Evolutionary conservation across 2,888 invertebrate species (phyloP).

Genomic region (Xylocampa areola): DNA sequence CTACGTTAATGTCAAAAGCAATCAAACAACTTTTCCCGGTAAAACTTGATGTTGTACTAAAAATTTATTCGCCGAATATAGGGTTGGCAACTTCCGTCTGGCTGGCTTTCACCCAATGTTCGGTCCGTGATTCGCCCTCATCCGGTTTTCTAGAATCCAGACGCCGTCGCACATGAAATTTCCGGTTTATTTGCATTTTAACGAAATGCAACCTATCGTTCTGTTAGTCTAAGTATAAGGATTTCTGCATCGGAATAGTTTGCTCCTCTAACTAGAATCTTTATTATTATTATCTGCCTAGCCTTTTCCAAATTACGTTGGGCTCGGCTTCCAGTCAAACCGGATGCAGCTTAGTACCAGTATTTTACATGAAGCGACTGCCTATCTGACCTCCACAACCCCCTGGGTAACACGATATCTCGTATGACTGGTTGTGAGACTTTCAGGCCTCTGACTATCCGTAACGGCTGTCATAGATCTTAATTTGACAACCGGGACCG

Average conservation of each 20-base stretch:
- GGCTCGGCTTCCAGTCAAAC: too few relatives aligned
- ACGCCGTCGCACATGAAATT: conserved; percentile 44
- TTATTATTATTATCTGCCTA: too few relatives aligned
- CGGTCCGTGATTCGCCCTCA: conserved; percentile 26
- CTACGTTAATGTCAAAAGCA: conserved; percentile 42
- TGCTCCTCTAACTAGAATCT: not conserved
- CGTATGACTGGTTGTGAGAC: too few relatives aligned
- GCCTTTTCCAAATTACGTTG: too few relatives aligned
- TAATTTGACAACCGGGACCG: too few relatives aligned
- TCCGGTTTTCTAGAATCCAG: conserved; percentile 48
- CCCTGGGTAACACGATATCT: too few relatives aligned
- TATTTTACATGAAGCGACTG: too few relatives aligned
- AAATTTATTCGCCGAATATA: conserved; percentile 27
- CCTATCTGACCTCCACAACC: too few relatives aligned
- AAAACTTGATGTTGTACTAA: conserved; percentile 44
- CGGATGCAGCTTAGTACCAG: too few relatives aligned
- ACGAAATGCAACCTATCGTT: conserved; percentile 24
- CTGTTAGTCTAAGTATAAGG: conserved; percentile 1
- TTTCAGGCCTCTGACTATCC: too few relatives aligned
- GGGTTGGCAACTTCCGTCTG: conserved; percentile 15
- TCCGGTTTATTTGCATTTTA: conserved; percentile 35
- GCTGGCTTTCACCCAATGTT: conserved; percentile 15
- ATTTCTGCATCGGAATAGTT: not conserved
- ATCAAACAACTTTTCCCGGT: conserved; percentile 48
- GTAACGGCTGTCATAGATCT: too few relatives aligned